Evolutionary conservation across 2,797 vertebrate species (phyloP).

Genomic region (Protonibea diacanthus): DNA sequence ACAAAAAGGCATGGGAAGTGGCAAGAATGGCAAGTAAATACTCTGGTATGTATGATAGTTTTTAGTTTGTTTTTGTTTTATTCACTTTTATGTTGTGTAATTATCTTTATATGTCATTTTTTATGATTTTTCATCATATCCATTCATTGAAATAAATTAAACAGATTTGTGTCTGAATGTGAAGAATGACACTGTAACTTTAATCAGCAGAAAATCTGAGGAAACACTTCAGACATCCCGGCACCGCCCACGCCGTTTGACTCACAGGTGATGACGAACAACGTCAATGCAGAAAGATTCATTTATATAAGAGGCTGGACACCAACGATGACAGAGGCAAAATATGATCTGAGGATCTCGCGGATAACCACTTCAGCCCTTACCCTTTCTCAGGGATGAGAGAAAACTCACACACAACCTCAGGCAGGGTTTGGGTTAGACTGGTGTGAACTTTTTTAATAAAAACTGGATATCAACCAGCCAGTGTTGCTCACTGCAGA

Average conservation of each 20-base stretch:
- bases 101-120: no score
- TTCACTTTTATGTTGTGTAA: no score
- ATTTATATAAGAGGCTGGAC: background rate
- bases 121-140: no score
- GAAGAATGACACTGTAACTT: background rate
- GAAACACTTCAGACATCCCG: background rate
- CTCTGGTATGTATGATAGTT: no score
- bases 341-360: background rate
- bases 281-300: background rate
- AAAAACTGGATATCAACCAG: conserved; percentile 18
- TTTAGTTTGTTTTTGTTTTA: no score
- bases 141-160: background rate
- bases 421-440: background rate
- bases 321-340: background rate
- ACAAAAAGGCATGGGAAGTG: no score
- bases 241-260: background rate
- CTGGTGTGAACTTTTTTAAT: conserved; percentile 20
- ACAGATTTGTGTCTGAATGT: background rate
- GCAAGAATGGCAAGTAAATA: no score
- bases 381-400: conserved; percentile 4
- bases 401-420: conserved; percentile 3
- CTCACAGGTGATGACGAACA: background rate
- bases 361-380: background rate
- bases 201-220: background rate
- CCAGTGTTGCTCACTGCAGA: no score